Evolutionary conservation across 2,888 invertebrate genomes (phyloP).

Genomic region (Acleris literana): DNA sequence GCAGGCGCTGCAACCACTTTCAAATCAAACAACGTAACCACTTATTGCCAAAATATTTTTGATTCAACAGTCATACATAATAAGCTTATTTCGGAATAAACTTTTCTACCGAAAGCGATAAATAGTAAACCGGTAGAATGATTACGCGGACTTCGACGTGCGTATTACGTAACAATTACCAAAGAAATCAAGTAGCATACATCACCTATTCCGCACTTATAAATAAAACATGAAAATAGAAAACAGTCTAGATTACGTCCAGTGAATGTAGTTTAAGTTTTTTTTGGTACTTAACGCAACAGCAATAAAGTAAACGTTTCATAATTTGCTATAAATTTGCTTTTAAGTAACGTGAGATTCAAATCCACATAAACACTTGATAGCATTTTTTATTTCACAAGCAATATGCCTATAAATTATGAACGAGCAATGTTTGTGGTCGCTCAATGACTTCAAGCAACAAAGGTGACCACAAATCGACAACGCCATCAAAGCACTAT

Average conservation of each 20-base stretch:
- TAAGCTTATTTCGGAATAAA: constrained; percentile 26
- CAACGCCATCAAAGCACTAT: constrained; percentile 13
- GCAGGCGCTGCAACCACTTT: constrained; percentile 6
- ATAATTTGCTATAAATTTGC: too few species aligned
- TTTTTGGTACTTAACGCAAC: constrained; percentile 5
- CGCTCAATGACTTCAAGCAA: not conserved
- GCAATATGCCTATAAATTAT: too few species aligned
- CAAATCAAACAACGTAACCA: constrained; percentile 7
- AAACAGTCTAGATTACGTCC: constrained; percentile 12
- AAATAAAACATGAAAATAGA: constrained; percentile 24
- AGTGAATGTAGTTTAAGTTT: constrained; percentile 1
- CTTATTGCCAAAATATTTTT: not conserved
- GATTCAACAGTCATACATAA: not conserved
- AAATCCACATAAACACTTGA: too few species aligned
- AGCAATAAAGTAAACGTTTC: not conserved
- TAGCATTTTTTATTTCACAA: too few species aligned
- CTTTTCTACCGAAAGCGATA: constrained; percentile 21
- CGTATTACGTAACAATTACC: constrained; percentile 31
- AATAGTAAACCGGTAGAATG: constrained; percentile 30
- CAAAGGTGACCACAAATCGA: constrained; percentile 30
- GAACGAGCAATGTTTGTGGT: constrained; percentile 13
- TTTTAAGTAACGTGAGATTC: too few species aligned
- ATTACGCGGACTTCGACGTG: constrained; percentile 14
- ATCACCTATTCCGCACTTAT: constrained; percentile 27
- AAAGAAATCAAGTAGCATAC: constrained; percentile 20